A percentile compares a stretch with the other conserved stretches of the same genome.
Conservation (phyloP, 2,797 vertebrate species). For the Aselliscus stoliczkanus region DNA sequence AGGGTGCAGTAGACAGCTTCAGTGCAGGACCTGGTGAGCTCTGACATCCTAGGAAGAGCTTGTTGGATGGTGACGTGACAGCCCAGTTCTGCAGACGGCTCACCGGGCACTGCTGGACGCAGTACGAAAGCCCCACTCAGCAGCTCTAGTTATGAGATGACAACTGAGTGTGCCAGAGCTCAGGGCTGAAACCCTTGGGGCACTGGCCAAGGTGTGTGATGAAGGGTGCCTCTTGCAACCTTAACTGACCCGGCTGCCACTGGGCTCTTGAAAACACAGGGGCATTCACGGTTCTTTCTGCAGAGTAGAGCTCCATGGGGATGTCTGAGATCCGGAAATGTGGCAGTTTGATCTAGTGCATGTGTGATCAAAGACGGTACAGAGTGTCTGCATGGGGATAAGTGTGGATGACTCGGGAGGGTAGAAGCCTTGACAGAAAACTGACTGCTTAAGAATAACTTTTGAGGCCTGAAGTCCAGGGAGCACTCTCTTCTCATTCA, state of each 20-base stretch:
- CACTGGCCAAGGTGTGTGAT: not conserved
- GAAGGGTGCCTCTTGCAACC: not conserved
- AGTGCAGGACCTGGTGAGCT: not conserved
- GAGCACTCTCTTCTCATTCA: not conserved
- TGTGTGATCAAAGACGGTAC: not conserved
- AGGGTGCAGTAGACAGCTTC: not conserved
- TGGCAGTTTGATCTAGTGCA: not conserved
- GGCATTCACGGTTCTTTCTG: not conserved
- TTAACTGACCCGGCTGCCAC: not conserved
- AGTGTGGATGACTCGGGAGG: not conserved
- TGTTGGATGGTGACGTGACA: not conserved
- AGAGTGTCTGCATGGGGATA: not conserved
- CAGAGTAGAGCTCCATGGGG: not conserved
- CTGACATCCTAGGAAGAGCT: not conserved
- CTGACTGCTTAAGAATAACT: not conserved
- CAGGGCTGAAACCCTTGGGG: not conserved
- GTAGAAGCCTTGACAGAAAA: not conserved
- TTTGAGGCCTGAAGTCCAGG: not conserved
- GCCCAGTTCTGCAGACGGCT: not conserved
- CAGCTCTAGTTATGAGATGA: not conserved
- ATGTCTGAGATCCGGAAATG: not conserved
- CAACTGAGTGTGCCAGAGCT: not conserved
- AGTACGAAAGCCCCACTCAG: not conserved
- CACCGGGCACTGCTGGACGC: not conserved
- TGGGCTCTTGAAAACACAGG: not conserved